Conservation (phyloP, 2,113 vertebrate genomes). For the Anhinga rufa region DNA sequence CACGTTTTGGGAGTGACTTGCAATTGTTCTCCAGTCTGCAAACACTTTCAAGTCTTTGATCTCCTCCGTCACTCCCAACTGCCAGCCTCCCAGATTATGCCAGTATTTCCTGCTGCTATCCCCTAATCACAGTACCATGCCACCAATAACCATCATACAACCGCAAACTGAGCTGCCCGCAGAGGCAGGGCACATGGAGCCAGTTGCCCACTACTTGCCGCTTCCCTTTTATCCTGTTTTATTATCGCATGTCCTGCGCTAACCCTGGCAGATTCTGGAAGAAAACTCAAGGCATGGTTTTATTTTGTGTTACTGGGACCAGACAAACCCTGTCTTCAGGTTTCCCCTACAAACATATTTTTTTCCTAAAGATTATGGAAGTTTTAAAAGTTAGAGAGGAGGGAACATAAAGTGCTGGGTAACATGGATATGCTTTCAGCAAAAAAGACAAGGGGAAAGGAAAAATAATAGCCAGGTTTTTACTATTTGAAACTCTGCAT, state of each 20-base stretch:
- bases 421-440: background rate
- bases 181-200: background rate
- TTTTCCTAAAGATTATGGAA: background rate
- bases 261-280: background rate
- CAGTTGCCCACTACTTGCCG: background rate
- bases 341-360: background rate
- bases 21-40: background rate
- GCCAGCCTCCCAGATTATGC: background rate
- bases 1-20: background rate
- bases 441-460: background rate
- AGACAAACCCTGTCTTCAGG: background rate
- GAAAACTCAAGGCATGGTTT: background rate
- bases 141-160: background rate
- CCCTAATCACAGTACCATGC: accelerated
- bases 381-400: background rate
- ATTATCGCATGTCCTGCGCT: background rate
- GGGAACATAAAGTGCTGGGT: background rate
- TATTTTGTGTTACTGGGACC: background rate
- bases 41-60: conserved; percentile 22
- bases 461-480: background rate
- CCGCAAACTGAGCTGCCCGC: background rate
- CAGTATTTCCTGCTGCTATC: background rate
- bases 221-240: background rate
- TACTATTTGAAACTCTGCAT: background rate
- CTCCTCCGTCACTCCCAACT: background rate